Conservation (phyloP, 2,113 vertebrate genomes). For the Aptenodytes patagonicus region DNA sequence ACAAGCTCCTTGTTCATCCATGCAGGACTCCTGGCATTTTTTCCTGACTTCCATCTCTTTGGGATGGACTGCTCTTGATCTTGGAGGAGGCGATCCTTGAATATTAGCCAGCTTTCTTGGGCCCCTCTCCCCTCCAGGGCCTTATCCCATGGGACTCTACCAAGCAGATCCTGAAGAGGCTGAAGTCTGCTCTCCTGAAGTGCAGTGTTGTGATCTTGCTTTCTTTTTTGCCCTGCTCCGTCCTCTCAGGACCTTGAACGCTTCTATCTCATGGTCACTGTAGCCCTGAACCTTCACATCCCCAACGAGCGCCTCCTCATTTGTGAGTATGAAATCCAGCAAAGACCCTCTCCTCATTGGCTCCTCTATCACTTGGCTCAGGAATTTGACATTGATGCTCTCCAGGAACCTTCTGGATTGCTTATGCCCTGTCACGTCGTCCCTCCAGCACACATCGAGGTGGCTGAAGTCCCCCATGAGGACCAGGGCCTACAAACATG, state of each 20-base stretch:
- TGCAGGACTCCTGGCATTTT: not conserved
- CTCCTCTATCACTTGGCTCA: not conserved
- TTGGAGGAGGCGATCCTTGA: not conserved
- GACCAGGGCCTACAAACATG: not conserved
- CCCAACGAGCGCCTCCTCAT: not conserved
- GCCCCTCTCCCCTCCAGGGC: not conserved
- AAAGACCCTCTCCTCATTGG: not conserved
- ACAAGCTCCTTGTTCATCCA: not conserved
- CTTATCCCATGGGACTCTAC: not conserved
- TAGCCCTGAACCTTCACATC: not conserved
- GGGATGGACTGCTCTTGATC: not conserved
- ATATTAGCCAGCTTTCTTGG: not conserved
- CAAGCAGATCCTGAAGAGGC: not conserved
- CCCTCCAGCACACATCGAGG: not conserved
- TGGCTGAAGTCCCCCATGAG: not conserved
- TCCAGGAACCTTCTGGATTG: not conserved
- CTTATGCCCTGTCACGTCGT: not conserved
- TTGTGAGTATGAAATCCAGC: not conserved
- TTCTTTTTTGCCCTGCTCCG: not conserved
- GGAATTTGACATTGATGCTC: not conserved
- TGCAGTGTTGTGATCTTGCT: not conserved
- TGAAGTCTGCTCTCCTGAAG: not conserved
- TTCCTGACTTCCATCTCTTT: not conserved
- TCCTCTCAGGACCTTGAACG: not conserved
- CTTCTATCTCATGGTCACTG: not conserved